Conservation (phyloP, 2,888 invertebrate genomes). For the Brachyptera putata region DNA sequence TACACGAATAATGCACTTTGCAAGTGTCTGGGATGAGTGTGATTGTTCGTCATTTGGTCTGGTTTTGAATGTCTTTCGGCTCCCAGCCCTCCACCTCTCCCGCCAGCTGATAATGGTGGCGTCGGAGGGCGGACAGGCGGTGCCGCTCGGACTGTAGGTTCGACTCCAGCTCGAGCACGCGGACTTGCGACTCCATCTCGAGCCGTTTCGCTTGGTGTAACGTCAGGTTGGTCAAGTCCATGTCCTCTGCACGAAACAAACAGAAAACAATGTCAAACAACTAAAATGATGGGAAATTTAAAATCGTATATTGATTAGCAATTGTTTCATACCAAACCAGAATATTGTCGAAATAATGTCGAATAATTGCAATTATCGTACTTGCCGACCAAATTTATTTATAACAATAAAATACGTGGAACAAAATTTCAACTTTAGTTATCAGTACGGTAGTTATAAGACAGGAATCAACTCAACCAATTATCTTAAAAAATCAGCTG, state of each 20-base stretch:
- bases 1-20: too few relatives aligned
- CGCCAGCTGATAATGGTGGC: slow-evolving; percentile 86
- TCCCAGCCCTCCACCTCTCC: slow-evolving; percentile 55
- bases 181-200: slow-evolving; percentile 97
- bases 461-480: too few relatives aligned
- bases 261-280: slow-evolving; percentile 17
- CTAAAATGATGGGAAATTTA: slow-evolving; percentile 1
- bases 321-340: too few relatives aligned
- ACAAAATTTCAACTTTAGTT: too few relatives aligned
- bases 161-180: slow-evolving; percentile 88
- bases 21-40: too few relatives aligned
- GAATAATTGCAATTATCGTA: too few relatives aligned
- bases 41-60: background rate
- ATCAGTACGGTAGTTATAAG: too few relatives aligned
- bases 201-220: slow-evolving; percentile 91
- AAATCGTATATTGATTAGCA: background rate
- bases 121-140: slow-evolving; percentile 78
- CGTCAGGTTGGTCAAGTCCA: slow-evolving; percentile 84
- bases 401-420: too few relatives aligned
- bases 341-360: too few relatives aligned
- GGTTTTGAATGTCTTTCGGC: slow-evolving; percentile 26
- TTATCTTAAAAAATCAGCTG: too few relatives aligned
- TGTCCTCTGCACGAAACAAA: slow-evolving; percentile 60
- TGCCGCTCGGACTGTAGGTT: slow-evolving; percentile 84
- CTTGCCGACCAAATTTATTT: too few relatives aligned